Conservation (phyloP, 1,140 invertebrate genomes). For the Zaprionus taronus region DNA sequence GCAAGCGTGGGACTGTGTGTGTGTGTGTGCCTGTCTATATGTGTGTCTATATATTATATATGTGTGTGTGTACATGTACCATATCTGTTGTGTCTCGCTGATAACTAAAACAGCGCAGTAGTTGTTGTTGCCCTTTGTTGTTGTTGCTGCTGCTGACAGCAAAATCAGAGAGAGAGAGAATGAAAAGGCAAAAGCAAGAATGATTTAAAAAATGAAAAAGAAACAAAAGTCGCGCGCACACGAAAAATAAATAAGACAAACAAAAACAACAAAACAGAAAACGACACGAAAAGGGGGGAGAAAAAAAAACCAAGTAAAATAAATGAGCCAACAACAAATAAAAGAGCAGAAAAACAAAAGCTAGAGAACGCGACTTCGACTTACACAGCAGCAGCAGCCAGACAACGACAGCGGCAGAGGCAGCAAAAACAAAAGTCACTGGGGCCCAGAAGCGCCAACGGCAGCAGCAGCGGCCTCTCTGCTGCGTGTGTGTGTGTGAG, state of each 20-base stretch:
- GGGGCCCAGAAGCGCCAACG: slow-evolving; percentile 42
- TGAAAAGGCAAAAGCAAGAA: slow-evolving; percentile 51
- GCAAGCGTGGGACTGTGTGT: not conserved
- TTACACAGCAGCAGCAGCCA: slow-evolving; percentile 60
- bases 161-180: slow-evolving; percentile 42
- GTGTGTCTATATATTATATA: not conserved
- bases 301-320: slow-evolving; percentile 53
- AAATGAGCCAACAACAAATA: slow-evolving; percentile 69
- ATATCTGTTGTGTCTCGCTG: slow-evolving; percentile 44
- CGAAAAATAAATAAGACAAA: slow-evolving; percentile 54
- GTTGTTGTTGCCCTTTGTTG: slow-evolving; percentile 39
- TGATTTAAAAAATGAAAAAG: slow-evolving; percentile 66
- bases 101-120: slow-evolving; percentile 46
- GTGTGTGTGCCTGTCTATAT: not conserved
- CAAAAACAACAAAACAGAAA: slow-evolving; percentile 26
- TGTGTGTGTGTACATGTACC: not conserved
- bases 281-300: not conserved
- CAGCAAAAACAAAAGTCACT: slow-evolving; percentile 24
- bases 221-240: slow-evolving; percentile 52
- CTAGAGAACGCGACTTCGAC: slow-evolving; percentile 69
- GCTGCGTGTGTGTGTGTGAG: slow-evolving; percentile 35
- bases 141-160: slow-evolving; percentile 36
- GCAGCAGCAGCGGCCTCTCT: slow-evolving; percentile 17
- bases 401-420: slow-evolving; percentile 37
- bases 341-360: slow-evolving; percentile 62